Evolutionary conservation across 2,797 vertebrate species (phyloP), one percentile per base, ranked within the genome.

Genomic region (Brachyrhaphis roseni): DNA sequence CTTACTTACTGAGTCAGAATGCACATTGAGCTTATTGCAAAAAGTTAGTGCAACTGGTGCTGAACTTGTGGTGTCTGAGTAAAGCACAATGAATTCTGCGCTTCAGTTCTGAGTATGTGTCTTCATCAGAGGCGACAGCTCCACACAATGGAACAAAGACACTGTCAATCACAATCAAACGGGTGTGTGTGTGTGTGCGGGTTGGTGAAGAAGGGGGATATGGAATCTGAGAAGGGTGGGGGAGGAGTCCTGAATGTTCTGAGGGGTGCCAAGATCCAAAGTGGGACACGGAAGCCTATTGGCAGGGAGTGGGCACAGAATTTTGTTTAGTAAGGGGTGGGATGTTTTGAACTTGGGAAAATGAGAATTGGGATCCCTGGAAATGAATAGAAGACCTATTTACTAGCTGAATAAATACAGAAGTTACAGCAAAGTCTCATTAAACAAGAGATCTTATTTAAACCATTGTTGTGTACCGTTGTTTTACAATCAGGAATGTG

Each of bases 121-220:
- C 95, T 96, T 96, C 95, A 96, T 96, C 95, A 95, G 95, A 95
- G 94, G 92, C 93, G 95, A 96, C 94, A 95, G 94, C 93, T 94
- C 90, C 75, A 82, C 90, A 96, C 95, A 96, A 96, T 95, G 92
- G 95, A 93, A 96, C 95, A 96, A 96, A 96, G 93, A 92, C 77
- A 86, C 91, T 95, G 96, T 95, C 96, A 96, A 92, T 96, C 96
- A 96, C 95, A 96, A 96, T 96, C 95, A 95, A 95, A 95, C 93
- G 94, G 87, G 92, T 93, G 91, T 93, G 92, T 88, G 85, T 64
- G 86, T 80, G 72, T 66, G 34, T 66, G 72, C 66, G 86, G 79
- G 72, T 74, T 79, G 81, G 76, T 73, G 86, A 81, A 81, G 82
- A 75, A 75, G 82, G 74, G 75, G 80, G 75, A 20, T 70, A 62